These are phyloP conservation scores for Lithosia quadra DNA, from an alignment of 2,888 invertebrate species.

Conservation along the genomic window DNA sequence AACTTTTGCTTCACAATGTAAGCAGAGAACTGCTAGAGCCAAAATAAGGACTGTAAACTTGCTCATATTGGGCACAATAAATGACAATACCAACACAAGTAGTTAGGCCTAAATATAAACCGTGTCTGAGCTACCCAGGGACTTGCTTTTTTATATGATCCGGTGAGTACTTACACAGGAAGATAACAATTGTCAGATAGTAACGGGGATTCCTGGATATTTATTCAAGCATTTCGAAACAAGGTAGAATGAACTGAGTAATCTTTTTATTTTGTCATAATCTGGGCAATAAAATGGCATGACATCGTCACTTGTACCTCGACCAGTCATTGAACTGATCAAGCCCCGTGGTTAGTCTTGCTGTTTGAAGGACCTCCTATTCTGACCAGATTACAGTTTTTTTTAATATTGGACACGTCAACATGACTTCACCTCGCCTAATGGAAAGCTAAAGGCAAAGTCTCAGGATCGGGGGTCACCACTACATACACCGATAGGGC, in stretches of 20 bases:
- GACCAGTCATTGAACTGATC: background rate
- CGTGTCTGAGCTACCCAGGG: background rate
- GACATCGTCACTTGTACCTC: background rate
- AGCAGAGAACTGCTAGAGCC: slow-evolving; percentile 13
- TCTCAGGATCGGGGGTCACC: no score
- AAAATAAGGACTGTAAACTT: slow-evolving; percentile 10
- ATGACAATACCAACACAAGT: background rate
- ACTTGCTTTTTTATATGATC: slow-evolving; percentile 4
- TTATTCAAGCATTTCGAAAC: background rate
- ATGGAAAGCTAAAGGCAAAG: no score
- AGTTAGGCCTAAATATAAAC: background rate
- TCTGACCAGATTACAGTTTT: no score
- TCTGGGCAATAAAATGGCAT: no score
- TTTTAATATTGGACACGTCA: no score
- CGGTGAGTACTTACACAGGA: background rate
- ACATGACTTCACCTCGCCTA: no score
- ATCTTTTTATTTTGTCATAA: background rate
- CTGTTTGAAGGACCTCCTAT: no score
- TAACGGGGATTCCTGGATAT: background rate
- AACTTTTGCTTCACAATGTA: slow-evolving; percentile 42
- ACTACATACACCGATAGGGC: no score
- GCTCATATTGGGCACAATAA: slow-evolving; percentile 3
- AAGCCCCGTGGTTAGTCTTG: no score
- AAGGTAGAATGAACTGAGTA: background rate
- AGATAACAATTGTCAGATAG: background rate